Evolutionary conservation across 1,140 invertebrate species (phyloP).

Genomic region (Eueides isabella): DNA sequence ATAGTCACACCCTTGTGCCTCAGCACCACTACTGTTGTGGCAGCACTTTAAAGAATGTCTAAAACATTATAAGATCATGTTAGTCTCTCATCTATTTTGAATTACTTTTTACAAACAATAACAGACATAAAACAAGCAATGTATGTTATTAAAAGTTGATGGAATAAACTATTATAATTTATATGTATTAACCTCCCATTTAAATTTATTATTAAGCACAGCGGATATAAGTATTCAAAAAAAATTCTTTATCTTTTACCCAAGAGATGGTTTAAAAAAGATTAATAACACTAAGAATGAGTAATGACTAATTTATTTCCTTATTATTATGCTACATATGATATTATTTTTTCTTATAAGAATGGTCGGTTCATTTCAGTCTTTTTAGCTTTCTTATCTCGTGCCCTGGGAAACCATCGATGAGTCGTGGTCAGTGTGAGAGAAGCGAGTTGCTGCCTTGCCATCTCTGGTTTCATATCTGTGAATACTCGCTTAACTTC

Average conservation of each 20-base stretch:
- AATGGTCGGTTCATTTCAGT: slow-evolving; percentile 88
- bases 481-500: slow-evolving; percentile 86
- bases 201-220: no score
- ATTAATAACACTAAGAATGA: neutral
- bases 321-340: neutral
- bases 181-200: no score
- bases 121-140: no score
- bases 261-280: neutral
- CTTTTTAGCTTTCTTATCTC: slow-evolving; percentile 86
- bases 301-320: slow-evolving; percentile 5
- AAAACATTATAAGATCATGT: no score
- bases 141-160: no score
- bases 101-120: no score
- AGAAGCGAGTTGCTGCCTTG: slow-evolving; percentile 87
- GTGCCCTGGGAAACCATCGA: slow-evolving; percentile 88
- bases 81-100: no score
- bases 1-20: no score
- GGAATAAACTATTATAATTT: no score
- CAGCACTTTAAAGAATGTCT: no score
- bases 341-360: slow-evolving; percentile 61
- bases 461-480: slow-evolving; percentile 83
- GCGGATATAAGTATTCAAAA: no score
- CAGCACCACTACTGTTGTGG: no score
- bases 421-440: slow-evolving; percentile 91
- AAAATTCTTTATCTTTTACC: neutral